Base-by-base conservation (phyloP, 2,797 vertebrate genomes). In the Ateles fusciceps region DNA sequence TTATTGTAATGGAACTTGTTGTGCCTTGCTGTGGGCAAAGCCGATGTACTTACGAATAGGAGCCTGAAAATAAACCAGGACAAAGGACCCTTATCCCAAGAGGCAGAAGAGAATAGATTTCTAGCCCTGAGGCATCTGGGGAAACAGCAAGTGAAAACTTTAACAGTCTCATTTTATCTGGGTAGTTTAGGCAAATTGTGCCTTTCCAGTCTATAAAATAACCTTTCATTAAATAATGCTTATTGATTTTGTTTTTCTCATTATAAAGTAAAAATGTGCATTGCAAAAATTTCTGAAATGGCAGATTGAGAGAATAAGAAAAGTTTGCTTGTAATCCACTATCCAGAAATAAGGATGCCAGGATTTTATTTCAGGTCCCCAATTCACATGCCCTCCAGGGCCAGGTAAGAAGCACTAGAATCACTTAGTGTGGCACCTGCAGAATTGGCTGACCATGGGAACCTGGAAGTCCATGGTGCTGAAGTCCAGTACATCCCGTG, bases 31-130 rank as follows among this genome's bases (percentile, higher is more conserved):
- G 2, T 80, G 94, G 96, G 96, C 85, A 97, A 91, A 96, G 74
- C 68, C 4, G 1, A 9, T 91, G 26, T 61, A 91, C 92, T 95
- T 94, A 92, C 83, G 64, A 93, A 59, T 80, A 21, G 10, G 26
- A 75, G 74, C 42, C 72, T 46, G 39, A 71, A 90, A 95, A 94
- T 97, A 85, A 96, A 92, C 97, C 95, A 83, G 76, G 90, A 92
- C 95, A 85, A 97, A 98, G 42, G 92, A 88, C 83, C 46, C 89
- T 94, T 55, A 88, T 83, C 85, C 97, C 96, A 61, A 85, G 94
- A 97, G 64, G 95, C 88, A 50, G 44, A 46, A 64, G 55, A 92
- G 15, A 91, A 90, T 76, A 80, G 64, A 94, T 96, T 72, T 57
- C 50, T 85, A 8, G 87, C 92, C 50, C 4, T 39, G 24, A 39